Percentiles rank a stretch among this genome's conserved stretches.
Evolutionary conservation across 1,140 invertebrate genomes (phyloP).

Genomic region (Drosophila truncata): DNA sequence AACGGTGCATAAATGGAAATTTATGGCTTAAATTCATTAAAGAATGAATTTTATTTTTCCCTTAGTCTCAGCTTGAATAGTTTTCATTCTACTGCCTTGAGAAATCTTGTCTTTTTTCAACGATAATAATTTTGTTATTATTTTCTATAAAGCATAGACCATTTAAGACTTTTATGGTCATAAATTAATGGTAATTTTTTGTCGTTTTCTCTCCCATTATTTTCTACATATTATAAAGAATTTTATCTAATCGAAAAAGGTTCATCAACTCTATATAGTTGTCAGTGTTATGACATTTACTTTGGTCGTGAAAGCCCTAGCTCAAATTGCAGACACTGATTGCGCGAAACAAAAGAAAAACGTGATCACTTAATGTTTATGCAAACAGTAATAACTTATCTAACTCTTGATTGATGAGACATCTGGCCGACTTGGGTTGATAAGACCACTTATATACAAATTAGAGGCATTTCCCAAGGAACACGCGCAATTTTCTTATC

Average conservation of each 20-base stretch:
- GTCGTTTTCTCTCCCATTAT: not conserved
- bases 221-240: slow-evolving; percentile 2
- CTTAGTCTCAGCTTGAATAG: not conserved
- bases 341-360: slow-evolving; percentile 28
- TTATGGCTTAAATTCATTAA: not conserved
- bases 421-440: slow-evolving; percentile 10
- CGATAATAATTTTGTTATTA: too few relatives aligned
- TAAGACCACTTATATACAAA: slow-evolving; percentile 37
- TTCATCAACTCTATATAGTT: slow-evolving; percentile 10
- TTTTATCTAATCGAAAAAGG: slow-evolving; percentile 32
- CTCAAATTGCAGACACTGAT: slow-evolving; percentile 46
- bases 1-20: too few relatives aligned
- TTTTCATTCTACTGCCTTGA: too few relatives aligned
- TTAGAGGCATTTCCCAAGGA: slow-evolving; percentile 24
- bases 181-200: not conserved
- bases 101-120: not conserved
- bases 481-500: slow-evolving; percentile 37
- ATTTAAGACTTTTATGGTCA: not conserved
- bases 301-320: slow-evolving; percentile 12
- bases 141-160: not conserved
- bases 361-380: slow-evolving; percentile 54
- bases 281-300: slow-evolving; percentile 3
- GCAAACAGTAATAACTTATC: slow-evolving; percentile 27
- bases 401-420: slow-evolving; percentile 49
- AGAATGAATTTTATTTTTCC: too few relatives aligned